These are phyloP conservation scores for Xyrauchen texanus DNA, from an alignment of 2,113 vertebrate species.

Conservation along the genomic window DNA sequence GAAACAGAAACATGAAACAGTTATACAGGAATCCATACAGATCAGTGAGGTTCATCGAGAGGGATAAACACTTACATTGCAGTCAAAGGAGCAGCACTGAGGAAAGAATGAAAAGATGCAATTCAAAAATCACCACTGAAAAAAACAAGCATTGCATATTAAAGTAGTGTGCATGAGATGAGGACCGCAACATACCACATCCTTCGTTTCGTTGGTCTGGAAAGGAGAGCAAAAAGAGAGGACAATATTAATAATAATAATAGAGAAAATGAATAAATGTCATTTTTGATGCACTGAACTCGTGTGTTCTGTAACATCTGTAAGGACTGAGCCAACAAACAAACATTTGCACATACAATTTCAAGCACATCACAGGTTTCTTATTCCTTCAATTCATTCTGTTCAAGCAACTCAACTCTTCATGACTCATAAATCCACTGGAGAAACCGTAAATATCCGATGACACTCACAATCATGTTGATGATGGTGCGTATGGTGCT, in stretches of 20 bases:
- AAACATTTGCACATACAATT: too few species aligned
- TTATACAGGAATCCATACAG: background rate
- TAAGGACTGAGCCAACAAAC: too few species aligned
- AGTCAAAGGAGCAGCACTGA: slow-evolving; percentile 97
- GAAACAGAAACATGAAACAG: background rate
- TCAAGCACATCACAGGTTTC: too few species aligned
- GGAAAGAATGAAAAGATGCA: slow-evolving; percentile 37
- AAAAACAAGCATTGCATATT: background rate
- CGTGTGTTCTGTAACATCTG: too few species aligned
- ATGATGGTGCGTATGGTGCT: slow-evolving; percentile 84
- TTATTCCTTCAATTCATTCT: too few species aligned
- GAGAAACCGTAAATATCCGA: background rate
- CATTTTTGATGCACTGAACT: too few species aligned
- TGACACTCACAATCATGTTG: slow-evolving; percentile 83
- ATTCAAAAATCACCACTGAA: slow-evolving; percentile 12
- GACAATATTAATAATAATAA: background rate
- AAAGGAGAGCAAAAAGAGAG: slow-evolving; percentile 53
- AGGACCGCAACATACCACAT: slow-evolving; percentile 77
- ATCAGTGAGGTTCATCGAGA: background rate
- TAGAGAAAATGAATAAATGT: background rate
- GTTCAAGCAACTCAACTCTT: background rate
- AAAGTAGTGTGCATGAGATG: background rate
- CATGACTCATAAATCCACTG: background rate
- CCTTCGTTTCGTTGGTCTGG: slow-evolving; percentile 87
- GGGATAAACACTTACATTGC: slow-evolving; percentile 76